Conservation (phyloP, 2,797 vertebrate species). For the Notamacropus eugenii region DNA sequence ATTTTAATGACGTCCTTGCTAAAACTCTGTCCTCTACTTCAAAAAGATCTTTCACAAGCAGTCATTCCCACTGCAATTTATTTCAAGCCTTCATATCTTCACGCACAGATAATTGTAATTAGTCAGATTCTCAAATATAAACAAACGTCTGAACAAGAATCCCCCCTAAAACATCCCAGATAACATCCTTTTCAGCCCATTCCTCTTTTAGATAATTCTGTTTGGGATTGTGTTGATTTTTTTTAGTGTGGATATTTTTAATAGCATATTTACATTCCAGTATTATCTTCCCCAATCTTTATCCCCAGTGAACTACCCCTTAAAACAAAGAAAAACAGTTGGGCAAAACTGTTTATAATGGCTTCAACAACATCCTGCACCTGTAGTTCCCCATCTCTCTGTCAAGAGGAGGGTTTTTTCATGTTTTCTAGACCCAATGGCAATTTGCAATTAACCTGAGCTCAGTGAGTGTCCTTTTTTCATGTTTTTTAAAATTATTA, state of each 20-base stretch:
- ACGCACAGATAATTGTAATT: background rate
- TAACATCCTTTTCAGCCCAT: background rate
- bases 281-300: background rate
- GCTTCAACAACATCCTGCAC: background rate
- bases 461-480: background rate
- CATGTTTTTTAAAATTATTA: background rate
- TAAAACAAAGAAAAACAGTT: background rate
- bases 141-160: background rate
- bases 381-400: background rate
- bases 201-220: background rate
- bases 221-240: background rate
- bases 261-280: background rate
- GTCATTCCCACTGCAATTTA: background rate
- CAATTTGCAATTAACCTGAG: background rate
- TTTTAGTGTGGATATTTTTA: background rate
- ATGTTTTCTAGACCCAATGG: background rate
- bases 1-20: background rate
- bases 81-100: background rate
- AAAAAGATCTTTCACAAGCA: background rate
- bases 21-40: background rate
- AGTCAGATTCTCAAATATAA: background rate
- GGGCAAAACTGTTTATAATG: background rate
- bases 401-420: background rate
- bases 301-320: background rate
- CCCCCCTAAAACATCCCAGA: background rate